Evolutionary conservation across 2,888 invertebrate genomes (phyloP).

Genomic region (Macaria liturata): DNA sequence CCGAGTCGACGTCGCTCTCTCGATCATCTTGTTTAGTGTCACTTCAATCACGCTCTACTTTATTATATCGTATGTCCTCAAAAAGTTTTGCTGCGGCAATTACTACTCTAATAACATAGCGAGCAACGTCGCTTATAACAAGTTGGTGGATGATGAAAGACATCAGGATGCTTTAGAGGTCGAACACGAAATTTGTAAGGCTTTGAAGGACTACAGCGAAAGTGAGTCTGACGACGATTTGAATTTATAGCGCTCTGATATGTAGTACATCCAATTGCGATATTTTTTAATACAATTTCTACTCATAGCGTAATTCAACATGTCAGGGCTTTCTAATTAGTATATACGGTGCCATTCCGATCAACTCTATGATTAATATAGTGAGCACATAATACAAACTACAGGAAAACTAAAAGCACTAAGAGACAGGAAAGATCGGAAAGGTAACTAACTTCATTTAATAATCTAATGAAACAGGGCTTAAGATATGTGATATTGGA

Average conservation of each 20-base stretch:
- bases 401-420: too few relatives aligned
- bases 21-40: slow-evolving; percentile 59
- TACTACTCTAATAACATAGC: slow-evolving; percentile 60
- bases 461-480: slow-evolving; percentile 47
- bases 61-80: slow-evolving; percentile 52
- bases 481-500: slow-evolving; percentile 57
- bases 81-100: slow-evolving; percentile 54
- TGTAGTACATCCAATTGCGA: too few relatives aligned
- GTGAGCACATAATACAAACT: too few relatives aligned
- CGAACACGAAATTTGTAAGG: slow-evolving; percentile 71
- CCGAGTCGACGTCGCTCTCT: slow-evolving; percentile 66
- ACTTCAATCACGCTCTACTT: slow-evolving; percentile 55
- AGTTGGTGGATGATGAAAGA: slow-evolving; percentile 69
- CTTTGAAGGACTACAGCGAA: slow-evolving; percentile 66
- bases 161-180: slow-evolving; percentile 66
- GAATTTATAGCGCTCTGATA: slow-evolving; percentile 58
- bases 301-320: too few relatives aligned
- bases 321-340: too few relatives aligned
- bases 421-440: too few relatives aligned
- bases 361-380: too few relatives aligned
- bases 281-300: too few relatives aligned
- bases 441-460: too few relatives aligned
- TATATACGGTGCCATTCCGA: too few relatives aligned
- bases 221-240: slow-evolving; percentile 73
- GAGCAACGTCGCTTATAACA: slow-evolving; percentile 61